phyloP scores from a whole-genome alignment of 2,888 invertebrate genomes.

The Hemistola chrysoprasaria region DNA sequence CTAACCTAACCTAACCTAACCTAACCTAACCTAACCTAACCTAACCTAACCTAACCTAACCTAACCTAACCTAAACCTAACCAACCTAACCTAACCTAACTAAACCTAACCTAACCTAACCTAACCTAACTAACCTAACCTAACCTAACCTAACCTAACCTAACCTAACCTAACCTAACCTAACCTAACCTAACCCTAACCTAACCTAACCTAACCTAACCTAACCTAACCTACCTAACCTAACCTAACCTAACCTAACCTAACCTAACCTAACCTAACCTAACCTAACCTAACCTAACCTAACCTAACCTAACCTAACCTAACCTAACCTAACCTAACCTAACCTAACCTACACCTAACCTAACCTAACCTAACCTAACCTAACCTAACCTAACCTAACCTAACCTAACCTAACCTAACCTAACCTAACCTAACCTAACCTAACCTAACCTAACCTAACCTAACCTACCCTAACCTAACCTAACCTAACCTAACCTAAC shows the following conservation, averaged over 20 bases:
- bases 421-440: constrained; percentile 20
- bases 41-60: constrained; percentile 22
- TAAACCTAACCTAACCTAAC: constrained; percentile 6
- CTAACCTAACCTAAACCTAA: too few species aligned
- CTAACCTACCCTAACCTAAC: too few species aligned
- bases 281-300: constrained; percentile 28
- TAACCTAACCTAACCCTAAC: constrained; percentile 27
- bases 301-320: constrained; percentile 21
- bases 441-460: constrained; percentile 32
- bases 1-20: constrained; percentile 9
- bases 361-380: constrained; percentile 23
- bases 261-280: constrained; percentile 24
- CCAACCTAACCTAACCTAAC: constrained; percentile 26
- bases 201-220: too few species aligned
- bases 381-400: constrained; percentile 21
- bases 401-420: constrained; percentile 18
- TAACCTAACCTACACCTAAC: too few species aligned
- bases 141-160: constrained; percentile 19
- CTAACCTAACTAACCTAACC: constrained; percentile 22
- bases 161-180: constrained; percentile 28
- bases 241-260: constrained; percentile 26
- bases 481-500: constrained; percentile 28
- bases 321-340: constrained; percentile 22
- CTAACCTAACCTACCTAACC: too few species aligned
- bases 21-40: constrained; percentile 9